Base-by-base conservation (phyloP, 2,113 vertebrate species). In the Micronycteris hirsuta region DNA sequence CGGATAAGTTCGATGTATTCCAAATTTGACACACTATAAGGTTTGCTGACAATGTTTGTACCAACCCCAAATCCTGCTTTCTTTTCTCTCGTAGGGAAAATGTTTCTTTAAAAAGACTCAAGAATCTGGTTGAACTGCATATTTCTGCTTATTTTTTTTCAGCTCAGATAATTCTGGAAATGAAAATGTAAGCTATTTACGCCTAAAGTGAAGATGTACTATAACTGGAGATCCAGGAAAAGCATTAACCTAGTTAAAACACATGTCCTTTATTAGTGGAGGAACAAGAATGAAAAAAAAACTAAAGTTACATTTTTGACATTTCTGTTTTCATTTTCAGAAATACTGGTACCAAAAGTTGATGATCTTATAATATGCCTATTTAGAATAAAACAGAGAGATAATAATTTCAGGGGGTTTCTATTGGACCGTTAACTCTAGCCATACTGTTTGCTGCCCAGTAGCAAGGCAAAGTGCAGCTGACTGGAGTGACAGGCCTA, bases 191-290 rank as follows among this genome's bases (percentile, higher is more conserved):
- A 97, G 86, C 68, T 94, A 67, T 76, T 96, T 58, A 77, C 52
- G 89, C 83, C 67, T 94, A 95, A 97, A 96, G 94, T 83, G 56
- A 96, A 97, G 24, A 93, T 83, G 54, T 68, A 65, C 86, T 97
- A 83, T 96, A 96, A 97, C 56, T 96, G 77, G 88, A 96, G 22
- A 94, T 24, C 54, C 61, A 93, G 89, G 91, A 94, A 97, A 97
- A 94, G 87, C 86, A 95, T 58, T 95, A 95, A 92, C 86, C 93
- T 97, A 96, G 84, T 96, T 93, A 97, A 90, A 94, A 85, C 70
- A 93, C 43, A 76, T 89, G 77, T 73, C 70, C 93, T 96, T 95
- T 96, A 97, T 89, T 94, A 96, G 80, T 13, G 76, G 36, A 83
- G 31, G 63, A 94, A 22, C 0, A 74, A 47, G 36, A 91, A 74